A percentile compares a stretch with the other conserved stretches of the same genome.
Conservation (phyloP, 2,888 invertebrate genomes). For the Muscina levida region DNA sequence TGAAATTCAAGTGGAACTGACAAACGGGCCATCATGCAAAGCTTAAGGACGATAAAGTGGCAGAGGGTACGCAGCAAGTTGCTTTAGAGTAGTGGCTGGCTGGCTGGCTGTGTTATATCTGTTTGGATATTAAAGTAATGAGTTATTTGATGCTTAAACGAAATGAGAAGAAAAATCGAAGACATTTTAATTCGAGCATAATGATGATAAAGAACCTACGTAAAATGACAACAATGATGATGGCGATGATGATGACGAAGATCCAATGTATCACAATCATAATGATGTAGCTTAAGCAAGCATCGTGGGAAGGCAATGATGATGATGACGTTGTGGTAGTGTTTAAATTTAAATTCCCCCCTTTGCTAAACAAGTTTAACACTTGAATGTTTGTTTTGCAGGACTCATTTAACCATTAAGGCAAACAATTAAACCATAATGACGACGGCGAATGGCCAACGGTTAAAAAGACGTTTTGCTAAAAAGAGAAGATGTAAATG, state of each 20-base stretch:
- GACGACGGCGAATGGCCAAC: not conserved
- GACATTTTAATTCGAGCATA: constrained; percentile 13
- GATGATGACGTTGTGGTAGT: too few species aligned
- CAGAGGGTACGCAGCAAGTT: not conserved
- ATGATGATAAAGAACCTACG: too few species aligned
- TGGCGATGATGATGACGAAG: not conserved
- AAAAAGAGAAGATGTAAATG: too few species aligned
- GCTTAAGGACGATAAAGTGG: not conserved
- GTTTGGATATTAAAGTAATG: constrained; percentile 5
- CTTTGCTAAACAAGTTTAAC: not conserved
- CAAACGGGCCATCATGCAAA: not conserved
- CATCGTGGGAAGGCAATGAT: too few species aligned
- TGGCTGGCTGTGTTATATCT: not conserved
- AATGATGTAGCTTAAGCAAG: too few species aligned
- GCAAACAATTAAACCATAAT: constrained; percentile 11
- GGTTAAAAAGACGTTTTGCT: not conserved
- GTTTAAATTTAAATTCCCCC: too few species aligned
- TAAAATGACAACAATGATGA: not conserved
- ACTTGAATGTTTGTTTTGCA: not conserved
- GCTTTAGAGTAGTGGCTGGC: not conserved
- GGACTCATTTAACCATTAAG: not conserved
- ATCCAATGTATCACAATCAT: not conserved
- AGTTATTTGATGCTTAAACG: constrained; percentile 9
- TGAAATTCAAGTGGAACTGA: constrained; percentile 3
- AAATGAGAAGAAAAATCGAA: constrained; percentile 10